phyloP scores from a whole-genome alignment of 2,797 vertebrate species.

The Mallotus villosus region DNA sequence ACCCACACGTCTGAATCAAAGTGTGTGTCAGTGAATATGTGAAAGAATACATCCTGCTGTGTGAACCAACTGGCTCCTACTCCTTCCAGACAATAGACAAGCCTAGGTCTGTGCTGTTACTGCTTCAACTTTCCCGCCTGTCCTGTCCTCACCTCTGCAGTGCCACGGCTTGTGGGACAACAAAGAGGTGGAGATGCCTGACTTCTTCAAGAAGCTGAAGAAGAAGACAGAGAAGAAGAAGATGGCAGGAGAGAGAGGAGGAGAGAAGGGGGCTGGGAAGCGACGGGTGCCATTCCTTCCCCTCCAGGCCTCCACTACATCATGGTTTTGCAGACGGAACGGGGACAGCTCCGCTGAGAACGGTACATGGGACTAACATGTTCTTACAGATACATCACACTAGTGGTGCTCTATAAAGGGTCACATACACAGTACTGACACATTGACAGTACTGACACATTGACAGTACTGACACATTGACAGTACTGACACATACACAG shows the following conservation, averaged over 20 bases:
- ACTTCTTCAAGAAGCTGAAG: conserved; percentile 76
- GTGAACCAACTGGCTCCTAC: too few species aligned
- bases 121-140: too few species aligned
- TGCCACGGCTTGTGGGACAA: conserved; percentile 83
- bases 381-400: background rate
- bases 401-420: too few species aligned
- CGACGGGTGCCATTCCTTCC: conserved; percentile 65
- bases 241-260: conserved; percentile 53
- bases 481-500: too few species aligned
- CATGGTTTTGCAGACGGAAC: conserved; percentile 57
- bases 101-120: background rate
- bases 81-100: background rate
- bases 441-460: too few species aligned
- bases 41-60: too few species aligned
- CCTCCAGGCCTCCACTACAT: conserved; percentile 64
- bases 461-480: too few species aligned
- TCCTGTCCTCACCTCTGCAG: conserved; percentile 44
- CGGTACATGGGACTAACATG: conserved; percentile 46
- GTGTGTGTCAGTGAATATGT: too few species aligned
- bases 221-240: conserved; percentile 73
- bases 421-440: too few species aligned
- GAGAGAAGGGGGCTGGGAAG: conserved; percentile 23
- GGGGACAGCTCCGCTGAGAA: conserved; percentile 39
- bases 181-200: conserved; percentile 74
- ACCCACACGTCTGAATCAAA: too few species aligned